These are phyloP conservation scores for Caenorhabditis briggsae DNA, from an alignment of 1,140 invertebrate genomes.

Conservation along the genomic window DNA sequence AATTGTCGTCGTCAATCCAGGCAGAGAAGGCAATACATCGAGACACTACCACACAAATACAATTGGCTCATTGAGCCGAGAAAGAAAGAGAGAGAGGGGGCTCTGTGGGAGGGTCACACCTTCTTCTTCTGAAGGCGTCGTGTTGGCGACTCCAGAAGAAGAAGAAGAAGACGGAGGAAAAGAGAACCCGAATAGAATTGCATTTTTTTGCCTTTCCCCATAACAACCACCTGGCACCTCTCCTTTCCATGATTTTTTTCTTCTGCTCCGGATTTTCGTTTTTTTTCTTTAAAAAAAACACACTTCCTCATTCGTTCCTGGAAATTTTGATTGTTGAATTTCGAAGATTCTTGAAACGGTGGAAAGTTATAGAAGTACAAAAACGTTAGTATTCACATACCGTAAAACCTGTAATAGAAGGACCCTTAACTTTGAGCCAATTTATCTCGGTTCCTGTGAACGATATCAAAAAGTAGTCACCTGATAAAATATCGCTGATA, in stretches of 20 bases:
- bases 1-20: neutral
- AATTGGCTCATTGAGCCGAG: neutral
- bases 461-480: no score
- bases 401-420: no score
- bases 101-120: neutral
- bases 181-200: neutral
- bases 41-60: conserved; percentile 17
- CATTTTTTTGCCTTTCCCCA: neutral
- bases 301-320: neutral
- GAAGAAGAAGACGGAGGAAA: neutral
- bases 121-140: neutral
- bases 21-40: neutral
- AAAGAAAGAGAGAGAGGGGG: neutral
- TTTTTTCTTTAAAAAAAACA: neutral
- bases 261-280: neutral
- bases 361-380: no score
- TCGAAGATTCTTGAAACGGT: no score
- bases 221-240: conserved; percentile 29
- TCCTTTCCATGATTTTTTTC: neutral
- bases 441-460: no score
- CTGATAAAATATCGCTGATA: no score
- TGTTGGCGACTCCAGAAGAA: neutral
- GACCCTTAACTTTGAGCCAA: no score
- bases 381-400: no score
- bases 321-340: no score